Conservation (phyloP, 2,888 invertebrate genomes). For the Cantharis flavilabris region DNA sequence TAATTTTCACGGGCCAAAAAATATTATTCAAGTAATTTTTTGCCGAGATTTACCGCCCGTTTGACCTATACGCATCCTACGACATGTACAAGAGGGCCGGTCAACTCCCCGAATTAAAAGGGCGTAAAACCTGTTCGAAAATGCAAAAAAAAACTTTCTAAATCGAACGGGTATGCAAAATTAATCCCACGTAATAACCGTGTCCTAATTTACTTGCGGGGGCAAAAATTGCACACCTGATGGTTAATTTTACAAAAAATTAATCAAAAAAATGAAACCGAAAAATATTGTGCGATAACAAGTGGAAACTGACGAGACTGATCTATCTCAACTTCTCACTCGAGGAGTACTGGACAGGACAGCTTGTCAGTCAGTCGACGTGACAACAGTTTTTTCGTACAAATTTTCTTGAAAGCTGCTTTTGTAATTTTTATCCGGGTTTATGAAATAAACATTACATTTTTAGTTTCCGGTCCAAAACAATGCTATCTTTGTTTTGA, state of each 20-base stretch:
- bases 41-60: not conserved
- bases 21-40: too few relatives aligned
- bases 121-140: not conserved
- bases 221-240: not conserved
- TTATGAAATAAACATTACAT: not conserved
- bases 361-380: not conserved
- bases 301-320: not conserved
- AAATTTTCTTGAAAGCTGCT: not conserved
- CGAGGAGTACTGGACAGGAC: not conserved
- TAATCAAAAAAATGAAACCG: not conserved
- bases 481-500: not conserved
- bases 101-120: not conserved
- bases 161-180: not conserved
- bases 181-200: not conserved
- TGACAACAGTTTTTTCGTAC: not conserved
- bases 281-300: not conserved
- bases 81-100: not conserved
- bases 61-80: not conserved
- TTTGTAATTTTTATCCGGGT: not conserved
- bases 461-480: not conserved
- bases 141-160: not conserved
- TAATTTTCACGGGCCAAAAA: too few relatives aligned
- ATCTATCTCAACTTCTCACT: not conserved
- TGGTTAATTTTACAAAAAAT: not conserved
- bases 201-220: not conserved